Conservation (phyloP, 2,888 invertebrate genomes). For the Rhagonycha fulva region DNA sequence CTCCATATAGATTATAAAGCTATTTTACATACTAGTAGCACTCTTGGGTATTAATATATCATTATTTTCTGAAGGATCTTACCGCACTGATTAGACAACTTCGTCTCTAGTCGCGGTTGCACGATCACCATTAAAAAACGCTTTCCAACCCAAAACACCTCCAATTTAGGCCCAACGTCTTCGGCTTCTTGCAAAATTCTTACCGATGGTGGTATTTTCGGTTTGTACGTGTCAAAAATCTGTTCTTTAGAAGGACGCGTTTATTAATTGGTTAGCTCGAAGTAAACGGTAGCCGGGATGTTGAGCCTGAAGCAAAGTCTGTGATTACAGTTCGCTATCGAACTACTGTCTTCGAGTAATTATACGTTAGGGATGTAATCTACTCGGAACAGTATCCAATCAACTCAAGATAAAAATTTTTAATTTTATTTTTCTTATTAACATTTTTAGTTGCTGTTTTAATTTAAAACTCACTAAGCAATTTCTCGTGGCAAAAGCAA, state of each 20-base stretch:
- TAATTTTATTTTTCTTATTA: slow-evolving; percentile 29
- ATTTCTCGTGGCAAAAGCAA: not conserved
- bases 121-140: not conserved
- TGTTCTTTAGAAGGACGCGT: slow-evolving; percentile 25
- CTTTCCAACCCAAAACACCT: slow-evolving; percentile 3
- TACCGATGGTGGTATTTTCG: not conserved
- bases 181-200: not conserved
- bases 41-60: slow-evolving; percentile 54
- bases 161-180: not conserved
- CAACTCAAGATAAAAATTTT: slow-evolving; percentile 17
- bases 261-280: slow-evolving; percentile 45
- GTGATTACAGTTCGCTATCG: slow-evolving; percentile 51
- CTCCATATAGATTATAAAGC: slow-evolving; percentile 54
- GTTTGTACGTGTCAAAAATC: slow-evolving; percentile 18
- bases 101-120: slow-evolving; percentile 23
- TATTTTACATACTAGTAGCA: slow-evolving; percentile 57
- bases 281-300: slow-evolving; percentile 48
- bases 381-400: slow-evolving; percentile 41
- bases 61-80: slow-evolving; percentile 51
- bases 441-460: slow-evolving; percentile 35
- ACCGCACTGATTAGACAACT: slow-evolving; percentile 33
- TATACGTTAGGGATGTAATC: slow-evolving; percentile 49
- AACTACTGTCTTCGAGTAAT: slow-evolving; percentile 53
- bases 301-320: slow-evolving; percentile 43
- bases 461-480: slow-evolving; percentile 8